These are phyloP conservation scores for Luidia sarsii DNA, from an alignment of 53 echinoderm and acorn worm species.

Conservation along the genomic window DNA sequence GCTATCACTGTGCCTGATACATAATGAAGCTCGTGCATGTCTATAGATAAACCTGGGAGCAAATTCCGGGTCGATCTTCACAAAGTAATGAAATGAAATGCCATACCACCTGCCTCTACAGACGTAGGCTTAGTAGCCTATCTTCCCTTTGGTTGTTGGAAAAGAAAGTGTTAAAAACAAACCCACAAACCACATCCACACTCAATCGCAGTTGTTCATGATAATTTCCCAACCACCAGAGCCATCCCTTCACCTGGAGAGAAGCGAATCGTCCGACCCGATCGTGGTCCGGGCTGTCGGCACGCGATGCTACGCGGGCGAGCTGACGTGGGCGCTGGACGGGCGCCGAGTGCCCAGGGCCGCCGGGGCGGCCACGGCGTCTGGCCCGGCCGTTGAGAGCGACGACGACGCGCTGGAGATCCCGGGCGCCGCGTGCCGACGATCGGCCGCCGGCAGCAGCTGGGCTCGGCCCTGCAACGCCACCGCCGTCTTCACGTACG, in stretches of 20 bases:
- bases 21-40: too few species aligned
- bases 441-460: too few species aligned
- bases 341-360: not conserved
- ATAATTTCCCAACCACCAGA: not conserved
- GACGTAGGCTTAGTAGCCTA: too few species aligned
- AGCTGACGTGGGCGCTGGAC: constrained; percentile 5
- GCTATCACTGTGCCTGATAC: too few species aligned
- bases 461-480: not conserved
- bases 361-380: not conserved
- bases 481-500: constrained; percentile 7
- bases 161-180: too few species aligned
- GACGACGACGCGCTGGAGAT: constrained; percentile 1
- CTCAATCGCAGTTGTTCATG: not conserved
- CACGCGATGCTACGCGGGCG: not conserved
- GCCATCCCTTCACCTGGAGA: not conserved
- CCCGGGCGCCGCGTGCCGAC: not conserved
- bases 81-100: too few species aligned
- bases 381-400: not conserved
- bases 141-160: too few species aligned
- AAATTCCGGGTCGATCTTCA: too few species aligned
- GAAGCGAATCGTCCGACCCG: not conserved
- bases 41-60: too few species aligned
- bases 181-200: not conserved
- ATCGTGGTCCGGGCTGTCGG: not conserved
- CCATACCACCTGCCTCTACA: too few species aligned